Conservation (phyloP, 1,140 invertebrate genomes). For the Drosophila micromelanica region DNA sequence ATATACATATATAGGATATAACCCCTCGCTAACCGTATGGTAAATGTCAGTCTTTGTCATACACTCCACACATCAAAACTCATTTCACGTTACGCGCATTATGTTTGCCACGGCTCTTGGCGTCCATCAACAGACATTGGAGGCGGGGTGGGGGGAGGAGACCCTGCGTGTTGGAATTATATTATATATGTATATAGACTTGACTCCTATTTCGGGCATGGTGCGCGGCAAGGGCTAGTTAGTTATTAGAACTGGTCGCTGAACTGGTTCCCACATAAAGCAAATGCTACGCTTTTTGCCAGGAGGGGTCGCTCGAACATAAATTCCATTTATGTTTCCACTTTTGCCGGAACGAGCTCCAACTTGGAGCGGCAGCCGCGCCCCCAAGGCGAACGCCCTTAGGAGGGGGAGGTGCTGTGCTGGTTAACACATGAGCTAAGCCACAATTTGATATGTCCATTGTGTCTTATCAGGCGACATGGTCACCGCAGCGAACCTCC, state of each 20-base stretch:
- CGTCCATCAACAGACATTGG: conserved; percentile 71
- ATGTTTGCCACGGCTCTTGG: conserved; percentile 76
- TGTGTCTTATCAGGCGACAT: conserved; percentile 83
- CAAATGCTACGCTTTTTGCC: conserved; percentile 35
- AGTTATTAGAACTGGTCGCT: conserved; percentile 45
- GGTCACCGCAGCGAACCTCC: conserved; percentile 75
- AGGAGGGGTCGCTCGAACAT: conserved; percentile 45
- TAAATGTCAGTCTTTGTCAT: conserved; percentile 45
- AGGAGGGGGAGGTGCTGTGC: neutral
- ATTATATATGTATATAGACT: conserved; percentile 43
- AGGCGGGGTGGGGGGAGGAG: no score
- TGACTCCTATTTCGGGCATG: conserved; percentile 5
- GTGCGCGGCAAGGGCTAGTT: conserved; percentile 12
- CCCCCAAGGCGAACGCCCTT: conserved; percentile 57
- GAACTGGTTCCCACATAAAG: conserved; percentile 50
- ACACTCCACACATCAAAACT: conserved; percentile 69
- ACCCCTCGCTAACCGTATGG: conserved; percentile 32
- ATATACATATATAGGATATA: no score
- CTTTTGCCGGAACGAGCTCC: conserved; percentile 39
- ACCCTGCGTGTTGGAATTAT: conserved; percentile 50
- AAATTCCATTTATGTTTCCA: conserved; percentile 80
- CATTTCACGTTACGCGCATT: conserved; percentile 78
- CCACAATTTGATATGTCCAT: conserved; percentile 83
- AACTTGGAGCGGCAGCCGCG: conserved; percentile 50
- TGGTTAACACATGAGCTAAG: conserved; percentile 60